These are phyloP conservation scores for Tenthredo livida DNA, from an alignment of 2,888 invertebrate species.

Conservation along the genomic window DNA sequence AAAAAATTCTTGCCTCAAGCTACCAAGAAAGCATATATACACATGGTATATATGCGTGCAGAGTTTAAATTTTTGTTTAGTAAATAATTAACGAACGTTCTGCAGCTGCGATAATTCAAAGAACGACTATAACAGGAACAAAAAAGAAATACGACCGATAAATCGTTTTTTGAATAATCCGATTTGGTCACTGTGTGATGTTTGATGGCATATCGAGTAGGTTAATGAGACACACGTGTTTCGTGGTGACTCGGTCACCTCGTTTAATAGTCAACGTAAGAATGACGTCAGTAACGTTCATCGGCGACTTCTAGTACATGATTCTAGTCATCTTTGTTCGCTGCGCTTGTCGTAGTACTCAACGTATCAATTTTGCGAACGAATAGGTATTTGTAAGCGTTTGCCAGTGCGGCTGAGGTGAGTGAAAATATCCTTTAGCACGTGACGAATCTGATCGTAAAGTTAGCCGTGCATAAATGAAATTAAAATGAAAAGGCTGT, in stretches of 20 bases:
- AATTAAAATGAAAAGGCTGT: constrained; percentile 56
- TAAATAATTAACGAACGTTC: background rate
- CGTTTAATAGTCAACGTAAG: constrained; percentile 18
- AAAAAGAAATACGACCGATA: background rate
- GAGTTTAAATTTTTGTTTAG: background rate
- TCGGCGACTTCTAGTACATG: background rate
- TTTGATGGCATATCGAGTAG: constrained; percentile 5
- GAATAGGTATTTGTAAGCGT: background rate
- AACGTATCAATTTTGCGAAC: background rate
- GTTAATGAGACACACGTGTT: constrained; percentile 32
- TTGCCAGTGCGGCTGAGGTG: background rate
- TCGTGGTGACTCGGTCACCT: constrained; percentile 47
- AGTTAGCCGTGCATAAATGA: constrained; percentile 57
- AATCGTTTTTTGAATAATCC: background rate
- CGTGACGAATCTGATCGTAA: constrained; percentile 61
- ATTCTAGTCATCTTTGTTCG: background rate
- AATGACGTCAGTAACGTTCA: constrained; percentile 13
- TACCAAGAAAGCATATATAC: background rate
- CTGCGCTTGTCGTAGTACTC: background rate
- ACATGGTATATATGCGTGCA: background rate
- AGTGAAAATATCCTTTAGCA: constrained; percentile 56
- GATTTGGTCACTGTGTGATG: background rate
- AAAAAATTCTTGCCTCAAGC: constrained; percentile 15
- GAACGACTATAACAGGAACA: background rate
- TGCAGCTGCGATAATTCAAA: background rate